Evolutionary conservation across 2,113 vertebrate species (phyloP).

Genomic region (Carassius auratus): DNA sequence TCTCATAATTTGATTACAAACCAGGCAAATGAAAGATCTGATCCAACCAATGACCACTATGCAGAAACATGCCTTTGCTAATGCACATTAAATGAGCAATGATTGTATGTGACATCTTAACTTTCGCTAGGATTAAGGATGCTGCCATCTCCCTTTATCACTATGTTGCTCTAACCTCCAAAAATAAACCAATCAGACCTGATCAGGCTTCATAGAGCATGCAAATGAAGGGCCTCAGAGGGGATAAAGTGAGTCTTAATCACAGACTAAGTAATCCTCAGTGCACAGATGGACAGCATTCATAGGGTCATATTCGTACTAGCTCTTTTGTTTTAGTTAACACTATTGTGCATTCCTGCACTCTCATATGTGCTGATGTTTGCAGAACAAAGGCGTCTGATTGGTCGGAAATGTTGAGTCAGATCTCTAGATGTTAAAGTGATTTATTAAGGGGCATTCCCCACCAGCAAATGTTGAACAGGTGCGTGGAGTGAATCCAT

Average conservation of each 20-base stretch:
- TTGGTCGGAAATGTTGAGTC: neutral
- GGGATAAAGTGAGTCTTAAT: conserved; percentile 45
- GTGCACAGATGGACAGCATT: neutral
- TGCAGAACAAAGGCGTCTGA: neutral
- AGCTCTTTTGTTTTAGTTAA: neutral
- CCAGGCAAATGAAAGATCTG: conserved; percentile 30
- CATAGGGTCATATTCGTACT: neutral
- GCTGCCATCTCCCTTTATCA: neutral
- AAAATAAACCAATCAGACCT: conserved; percentile 9
- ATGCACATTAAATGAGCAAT: neutral
- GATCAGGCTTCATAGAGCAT: conserved; percentile 8
- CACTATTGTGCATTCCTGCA: conserved; percentile 7
- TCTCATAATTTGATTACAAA: conserved; percentile 28
- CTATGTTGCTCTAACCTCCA: conserved; percentile 2
- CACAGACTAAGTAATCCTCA: conserved; percentile 34
- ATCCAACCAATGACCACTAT: neutral
- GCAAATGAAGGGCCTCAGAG: conserved; percentile 11
- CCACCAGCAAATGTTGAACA: conserved; percentile 32
- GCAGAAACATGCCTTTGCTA: conserved; percentile 1
- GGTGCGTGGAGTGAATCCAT: conserved; percentile 4
- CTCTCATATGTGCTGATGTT: neutral
- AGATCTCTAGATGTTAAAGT: conserved; percentile 7
- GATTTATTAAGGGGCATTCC: conserved; percentile 29
- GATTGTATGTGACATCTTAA: neutral
- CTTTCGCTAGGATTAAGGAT: neutral